Percentiles rank a stretch among this genome's conserved stretches.
Evolutionary conservation across 1,140 invertebrate species (phyloP).

Genomic region (Kradibia gibbosae): DNA sequence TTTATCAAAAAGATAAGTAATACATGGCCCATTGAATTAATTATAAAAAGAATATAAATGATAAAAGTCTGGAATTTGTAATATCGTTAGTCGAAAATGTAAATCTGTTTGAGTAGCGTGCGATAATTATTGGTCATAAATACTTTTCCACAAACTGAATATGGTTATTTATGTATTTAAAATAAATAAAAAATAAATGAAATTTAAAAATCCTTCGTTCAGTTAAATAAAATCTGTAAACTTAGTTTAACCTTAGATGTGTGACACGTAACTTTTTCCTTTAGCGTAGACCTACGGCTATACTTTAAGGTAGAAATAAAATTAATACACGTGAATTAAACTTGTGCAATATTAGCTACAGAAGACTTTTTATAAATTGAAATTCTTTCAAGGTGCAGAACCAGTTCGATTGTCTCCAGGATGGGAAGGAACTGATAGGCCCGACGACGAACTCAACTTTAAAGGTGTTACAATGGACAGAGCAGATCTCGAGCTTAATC

Average conservation of each 20-base stretch:
- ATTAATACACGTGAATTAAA: neutral
- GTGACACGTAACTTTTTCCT: neutral
- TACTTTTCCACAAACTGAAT: no score
- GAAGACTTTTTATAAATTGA: constrained; percentile 10
- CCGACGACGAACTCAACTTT: constrained; percentile 89
- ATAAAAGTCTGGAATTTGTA: neutral
- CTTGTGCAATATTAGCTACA: neutral
- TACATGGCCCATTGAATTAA: neutral
- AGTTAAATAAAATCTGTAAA: neutral
- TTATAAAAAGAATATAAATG: neutral
- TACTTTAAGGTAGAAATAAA: neutral
- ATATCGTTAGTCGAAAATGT: neutral
- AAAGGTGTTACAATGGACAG: constrained; percentile 84
- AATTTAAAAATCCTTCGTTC: neutral
- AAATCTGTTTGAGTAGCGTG: neutral
- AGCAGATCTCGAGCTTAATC: constrained; percentile 80
- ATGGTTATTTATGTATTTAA: no score
- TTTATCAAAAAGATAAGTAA: neutral
- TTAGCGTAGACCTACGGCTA: neutral
- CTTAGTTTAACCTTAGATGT: neutral
- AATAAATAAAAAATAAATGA: no score
- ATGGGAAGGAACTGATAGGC: constrained; percentile 87
- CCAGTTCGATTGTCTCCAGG: constrained; percentile 88
- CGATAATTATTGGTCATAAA: neutral
- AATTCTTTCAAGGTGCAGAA: constrained; percentile 68